Base-by-base conservation (phyloP, 92 coral and sea anemone species). In the Phenganax stokvisi region DNA sequence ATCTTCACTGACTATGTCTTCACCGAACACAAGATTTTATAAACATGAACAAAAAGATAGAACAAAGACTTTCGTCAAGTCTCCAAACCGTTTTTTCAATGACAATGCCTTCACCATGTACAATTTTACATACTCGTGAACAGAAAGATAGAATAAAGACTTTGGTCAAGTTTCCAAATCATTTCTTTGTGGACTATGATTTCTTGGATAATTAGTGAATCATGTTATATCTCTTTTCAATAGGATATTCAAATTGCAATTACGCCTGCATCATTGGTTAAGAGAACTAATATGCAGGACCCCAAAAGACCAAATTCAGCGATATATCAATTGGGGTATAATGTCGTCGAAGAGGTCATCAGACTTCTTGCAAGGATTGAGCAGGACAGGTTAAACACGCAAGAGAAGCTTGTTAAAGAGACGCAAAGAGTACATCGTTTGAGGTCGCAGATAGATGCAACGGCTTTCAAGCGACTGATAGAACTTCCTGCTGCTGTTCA, bases 401-500 rank as follows among this genome's bases (percentile, higher is more conserved):
- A 90, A 70, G 91, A 88, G 59, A 86, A 84, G 84, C 80, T 94
- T 15, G 80, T 68, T 9, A 89, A 77, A 55, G 98, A 94, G 84
- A 80, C 86, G 79, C 90, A 87, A 68, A 82, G 96, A 84, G 97
- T 94, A 12, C 78, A 80, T 28, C 83, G 69, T 53, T 85, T 94
- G 57, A 80, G 89, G 25, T 63, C 85, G 65, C 90, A 90, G 86
- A 94, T 94, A 85, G 98, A 94, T 79, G 54, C 75, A 31, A 86
- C 77, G 70, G 98, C 98, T 20, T 89, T 88, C 84, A 88, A 91
- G 76, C 87, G 98, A 71, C 85, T 94, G 91, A 80, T 85, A 12
- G 91, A 94, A 58, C 82, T 94, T 9, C 98, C 98, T 2, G 74
- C 82, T 60, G 93, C 92, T 76, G 98, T 94, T 57, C 98, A 94